These are phyloP conservation scores for Dasyprocta punctata DNA, from an alignment of 2,113 vertebrate genomes.

Conservation along the genomic window DNA sequence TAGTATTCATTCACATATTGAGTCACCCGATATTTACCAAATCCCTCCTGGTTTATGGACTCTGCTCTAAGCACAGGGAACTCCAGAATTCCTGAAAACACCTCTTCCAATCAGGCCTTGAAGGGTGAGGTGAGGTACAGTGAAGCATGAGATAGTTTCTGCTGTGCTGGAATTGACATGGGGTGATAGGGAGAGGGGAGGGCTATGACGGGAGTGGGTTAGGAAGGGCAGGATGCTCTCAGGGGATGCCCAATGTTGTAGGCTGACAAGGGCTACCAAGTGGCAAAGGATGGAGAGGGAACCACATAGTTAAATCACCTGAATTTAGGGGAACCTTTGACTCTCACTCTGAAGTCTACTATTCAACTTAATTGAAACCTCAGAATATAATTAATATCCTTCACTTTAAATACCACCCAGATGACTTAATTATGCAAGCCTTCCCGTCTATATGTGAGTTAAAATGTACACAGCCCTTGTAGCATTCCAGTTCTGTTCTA, in stretches of 20 bases:
- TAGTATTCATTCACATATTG: not conserved
- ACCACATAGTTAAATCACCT: not conserved
- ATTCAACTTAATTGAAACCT: not conserved
- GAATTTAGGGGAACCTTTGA: not conserved
- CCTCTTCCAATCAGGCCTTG: not conserved
- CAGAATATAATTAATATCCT: not conserved
- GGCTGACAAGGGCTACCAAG: not conserved
- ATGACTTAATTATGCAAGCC: not conserved
- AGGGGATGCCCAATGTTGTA: not conserved
- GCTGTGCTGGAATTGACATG: not conserved
- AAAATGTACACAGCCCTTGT: not conserved
- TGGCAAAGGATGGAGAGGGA: not conserved
- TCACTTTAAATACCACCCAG: conserved; percentile 30
- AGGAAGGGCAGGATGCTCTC: not conserved
- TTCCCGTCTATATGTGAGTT: not conserved
- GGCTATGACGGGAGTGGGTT: not conserved
- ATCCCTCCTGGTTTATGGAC: not conserved
- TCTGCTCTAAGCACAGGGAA: not conserved
- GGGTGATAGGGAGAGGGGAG: not conserved
- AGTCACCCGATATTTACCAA: conserved; percentile 8
- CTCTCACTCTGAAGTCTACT: not conserved
- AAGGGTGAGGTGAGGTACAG: conserved; percentile 20
- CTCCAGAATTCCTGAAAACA: not conserved
- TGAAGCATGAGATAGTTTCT: not conserved
- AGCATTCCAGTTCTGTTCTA: not conserved